Percentiles rank a stretch among this genome's conserved stretches.
Evolutionary conservation across 2,113 vertebrate genomes (phyloP).

Genomic region (Falco punctatus): DNA sequence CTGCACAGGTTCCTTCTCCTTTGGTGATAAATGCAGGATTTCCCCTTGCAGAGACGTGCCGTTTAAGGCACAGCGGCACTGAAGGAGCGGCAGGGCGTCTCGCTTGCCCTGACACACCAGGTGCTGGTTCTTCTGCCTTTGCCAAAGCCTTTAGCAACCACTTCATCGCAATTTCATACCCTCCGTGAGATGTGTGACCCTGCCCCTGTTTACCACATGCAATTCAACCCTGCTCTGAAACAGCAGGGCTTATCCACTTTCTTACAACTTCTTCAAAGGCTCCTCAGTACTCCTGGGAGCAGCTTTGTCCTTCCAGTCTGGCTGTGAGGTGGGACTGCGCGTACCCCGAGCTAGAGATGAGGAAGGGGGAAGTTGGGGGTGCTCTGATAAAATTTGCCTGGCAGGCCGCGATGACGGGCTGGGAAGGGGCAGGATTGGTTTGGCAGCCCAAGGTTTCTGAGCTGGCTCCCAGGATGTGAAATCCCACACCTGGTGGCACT

Average conservation of each 20-base stretch:
- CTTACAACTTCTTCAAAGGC: background rate
- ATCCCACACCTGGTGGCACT: background rate
- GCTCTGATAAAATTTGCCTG: background rate
- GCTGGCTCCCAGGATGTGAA: background rate
- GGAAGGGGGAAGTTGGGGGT: background rate
- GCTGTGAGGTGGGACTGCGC: background rate
- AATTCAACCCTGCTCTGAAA: background rate
- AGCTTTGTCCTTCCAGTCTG: background rate
- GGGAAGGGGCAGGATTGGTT: background rate
- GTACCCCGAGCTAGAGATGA: fast-evolving
- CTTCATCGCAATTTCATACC: background rate
- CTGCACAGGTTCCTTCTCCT: background rate
- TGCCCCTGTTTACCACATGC: background rate
- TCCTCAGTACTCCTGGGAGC: background rate
- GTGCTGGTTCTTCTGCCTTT: background rate
- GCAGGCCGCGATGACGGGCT: background rate
- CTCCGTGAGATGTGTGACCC: background rate
- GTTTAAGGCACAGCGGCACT: background rate
- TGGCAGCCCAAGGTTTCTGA: background rate
- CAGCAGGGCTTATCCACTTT: background rate
- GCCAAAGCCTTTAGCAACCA: background rate
- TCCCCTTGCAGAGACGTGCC: background rate
- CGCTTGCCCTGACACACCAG: background rate
- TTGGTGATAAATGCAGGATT: background rate
- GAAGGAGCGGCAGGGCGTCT: too few species aligned